Base-by-base conservation (phyloP, 2,113 vertebrate species). In the Glareola pratincola region DNA sequence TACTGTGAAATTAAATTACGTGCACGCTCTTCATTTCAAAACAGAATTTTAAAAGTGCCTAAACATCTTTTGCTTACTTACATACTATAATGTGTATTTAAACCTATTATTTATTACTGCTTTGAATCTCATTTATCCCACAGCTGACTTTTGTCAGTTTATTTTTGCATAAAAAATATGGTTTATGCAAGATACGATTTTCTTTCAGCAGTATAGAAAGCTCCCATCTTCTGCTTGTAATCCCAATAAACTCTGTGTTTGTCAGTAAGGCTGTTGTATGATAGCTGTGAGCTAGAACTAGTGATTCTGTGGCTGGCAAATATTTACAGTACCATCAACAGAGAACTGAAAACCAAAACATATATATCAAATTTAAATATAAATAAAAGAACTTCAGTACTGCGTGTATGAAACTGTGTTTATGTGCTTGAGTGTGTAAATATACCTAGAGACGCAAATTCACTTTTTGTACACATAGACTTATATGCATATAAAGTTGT, bases 1-100 rank as follows among this genome's bases (percentile, higher is more conserved):
- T 98, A 95, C 88, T 92, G 73, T 95, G 93, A 89, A 93, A 95
- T 91, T 92, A 96, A 96, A 91, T 97, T 94, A 92, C 5, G 3
- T 75, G 15, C 94, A 96, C 7, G 1, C 32, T 96, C 92, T 95
- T 97, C 17, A 93, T 96, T 96, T 93, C 56, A 76, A 96, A 97
- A 68, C 32, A 94, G 90, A 96, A 96, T 97, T 97, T 94, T 2
- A 90, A 82, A 95, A 96, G 80, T 59, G 68, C 48, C 62, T 78
- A 78, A 89, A 93, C 48, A 51, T 96, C 94, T 95, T 97, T 94
- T 96, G 74, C 81, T 97, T 97, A 63, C 92, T 96, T 88, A 68
- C 14, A 15, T 88, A 83, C 84, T 88, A 83, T 95, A 76, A 95
- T 92, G 71, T 91, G 60, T 91, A 93, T 53, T 53, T 53, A 53